Base-by-base conservation (phyloP, 2,113 vertebrate genomes). In the Nibea albiflora region DNA sequence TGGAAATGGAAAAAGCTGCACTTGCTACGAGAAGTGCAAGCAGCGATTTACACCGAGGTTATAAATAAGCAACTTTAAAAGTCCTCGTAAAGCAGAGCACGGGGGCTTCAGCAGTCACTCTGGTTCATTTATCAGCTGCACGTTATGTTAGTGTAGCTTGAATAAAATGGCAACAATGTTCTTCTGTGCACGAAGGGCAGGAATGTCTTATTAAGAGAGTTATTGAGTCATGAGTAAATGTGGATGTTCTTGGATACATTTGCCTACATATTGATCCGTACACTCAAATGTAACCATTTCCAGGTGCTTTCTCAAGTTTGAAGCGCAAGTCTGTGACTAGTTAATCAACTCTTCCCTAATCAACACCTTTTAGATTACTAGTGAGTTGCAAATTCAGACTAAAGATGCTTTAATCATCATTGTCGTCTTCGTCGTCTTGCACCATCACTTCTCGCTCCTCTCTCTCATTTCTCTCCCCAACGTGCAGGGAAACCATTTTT, bases 1-100 rank as follows among this genome's bases (percentile, higher is more conserved):
- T 39, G 73, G 50, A 26, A 50, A 49, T 78, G 77, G 73, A 89
- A 81, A 77, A 83, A 66, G 14, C 11, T 76, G 24, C 49, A 42
- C 26, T 73, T 39, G n/a, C 26, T 28, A 39, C 17, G 35, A 75
- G 60, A 70, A 35, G 49, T 66, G 17, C 8, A 39, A 50, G 8
- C 35, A 26, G 12, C 57, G 11, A 11, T 10, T 20, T 31, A 6
- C 39, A 3, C 19, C 31, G 15, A 50, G 12, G 28, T 44, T 61
- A 4, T 14, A 62, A 8, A 47, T 20, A 35, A 72, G 24, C 3
- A 42, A n/a, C 50, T 10, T 26, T 35, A 11, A 52, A 60, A 19
- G 26, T 35, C 4, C 4, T 31, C 15, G 28, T 31, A 35, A n/a
- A 47, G 49, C 2, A 73, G 17, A 11, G 8, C 50, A 47, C 3